phyloP scores from a whole-genome alignment of 1,140 invertebrate species.

The Drosophila aff. region DNA sequence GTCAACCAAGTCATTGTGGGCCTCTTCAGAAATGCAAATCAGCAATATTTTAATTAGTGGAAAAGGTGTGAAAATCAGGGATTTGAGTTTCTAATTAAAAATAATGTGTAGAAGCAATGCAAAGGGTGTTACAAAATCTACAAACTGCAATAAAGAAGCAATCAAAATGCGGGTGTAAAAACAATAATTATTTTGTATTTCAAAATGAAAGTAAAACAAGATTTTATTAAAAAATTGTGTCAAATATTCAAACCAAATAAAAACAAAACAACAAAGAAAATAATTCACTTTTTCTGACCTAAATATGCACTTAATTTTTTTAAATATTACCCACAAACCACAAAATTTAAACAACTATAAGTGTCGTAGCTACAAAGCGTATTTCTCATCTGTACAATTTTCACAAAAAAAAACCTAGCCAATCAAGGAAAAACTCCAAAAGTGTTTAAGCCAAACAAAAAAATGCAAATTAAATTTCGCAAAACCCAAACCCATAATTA shows the following conservation, averaged over 20 bases:
- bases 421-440: background rate
- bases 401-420: no score
- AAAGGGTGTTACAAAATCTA: background rate
- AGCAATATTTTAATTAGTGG: background rate
- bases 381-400: no score
- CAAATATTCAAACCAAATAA: no score
- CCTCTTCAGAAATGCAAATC: background rate
- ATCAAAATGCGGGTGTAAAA: background rate
- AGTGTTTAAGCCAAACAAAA: background rate
- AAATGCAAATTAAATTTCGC: background rate
- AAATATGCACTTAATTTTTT: no score
- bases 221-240: no score
- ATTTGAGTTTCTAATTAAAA: background rate
- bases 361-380: background rate
- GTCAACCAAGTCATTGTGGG: background rate
- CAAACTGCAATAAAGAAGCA: background rate
- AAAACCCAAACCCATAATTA: conserved; percentile 11
- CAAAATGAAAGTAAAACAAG: background rate
- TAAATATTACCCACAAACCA: background rate
- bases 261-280: background rate
- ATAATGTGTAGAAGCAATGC: background rate
- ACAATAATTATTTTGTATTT: no score
- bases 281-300: background rate
- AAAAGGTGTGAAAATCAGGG: background rate
- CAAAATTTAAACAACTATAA: background rate